phyloP scores from a whole-genome alignment of 2,888 invertebrate genomes.

The Didymodactylos carnosus region DNA sequence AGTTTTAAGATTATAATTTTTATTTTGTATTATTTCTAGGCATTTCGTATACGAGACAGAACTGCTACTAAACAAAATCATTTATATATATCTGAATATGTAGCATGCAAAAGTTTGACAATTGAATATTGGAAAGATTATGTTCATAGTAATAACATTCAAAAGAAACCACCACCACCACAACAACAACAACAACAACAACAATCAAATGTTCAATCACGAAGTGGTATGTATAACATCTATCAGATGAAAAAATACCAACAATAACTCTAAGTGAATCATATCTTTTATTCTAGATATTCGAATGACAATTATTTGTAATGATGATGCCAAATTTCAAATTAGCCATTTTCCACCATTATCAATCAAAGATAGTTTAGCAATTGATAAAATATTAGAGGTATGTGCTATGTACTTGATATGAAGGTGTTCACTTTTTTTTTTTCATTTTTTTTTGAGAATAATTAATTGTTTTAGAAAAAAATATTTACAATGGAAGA shows the following conservation, averaged over 20 bases:
- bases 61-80: background rate
- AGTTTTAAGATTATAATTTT: too few relatives aligned
- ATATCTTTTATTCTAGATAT: background rate
- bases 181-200: too few relatives aligned
- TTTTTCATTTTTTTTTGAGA: background rate
- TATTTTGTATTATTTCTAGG: background rate
- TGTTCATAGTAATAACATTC: background rate
- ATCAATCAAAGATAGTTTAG: background rate
- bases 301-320: background rate
- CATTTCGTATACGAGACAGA: background rate
- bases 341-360: background rate
- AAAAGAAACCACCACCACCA: too few relatives aligned
- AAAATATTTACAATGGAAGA: background rate
- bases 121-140: conserved; percentile 1
- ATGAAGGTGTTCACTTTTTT: background rate
- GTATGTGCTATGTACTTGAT: too few relatives aligned
- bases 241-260: background rate
- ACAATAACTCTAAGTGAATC: too few relatives aligned
- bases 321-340: background rate
- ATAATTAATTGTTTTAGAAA: background rate
- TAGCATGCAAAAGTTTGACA: background rate
- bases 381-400: background rate
- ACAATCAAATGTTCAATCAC: background rate
- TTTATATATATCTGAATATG: background rate
- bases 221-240: background rate